Conservation (phyloP, 1,140 invertebrate species). For the Lasioglossum baleicum region DNA sequence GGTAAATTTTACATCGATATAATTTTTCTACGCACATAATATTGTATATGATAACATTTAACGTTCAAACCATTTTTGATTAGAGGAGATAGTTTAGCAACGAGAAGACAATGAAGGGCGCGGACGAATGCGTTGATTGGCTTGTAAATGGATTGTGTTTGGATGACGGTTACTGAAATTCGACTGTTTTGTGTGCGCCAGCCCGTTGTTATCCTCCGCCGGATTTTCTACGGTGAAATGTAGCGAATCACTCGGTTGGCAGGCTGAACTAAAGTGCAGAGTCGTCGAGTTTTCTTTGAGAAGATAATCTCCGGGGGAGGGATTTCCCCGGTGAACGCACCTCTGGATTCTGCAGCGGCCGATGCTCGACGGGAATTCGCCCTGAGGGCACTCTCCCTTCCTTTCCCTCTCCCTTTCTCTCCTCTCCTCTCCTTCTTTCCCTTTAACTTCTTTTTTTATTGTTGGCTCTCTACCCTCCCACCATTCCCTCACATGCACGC, state of each 20-base stretch:
- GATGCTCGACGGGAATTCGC: conserved; percentile 63
- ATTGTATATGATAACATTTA: too few species aligned
- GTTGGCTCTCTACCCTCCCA: conserved; percentile 4
- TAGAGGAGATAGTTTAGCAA: too few species aligned
- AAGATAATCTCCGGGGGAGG: conserved; percentile 44
- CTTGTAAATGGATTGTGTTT: too few species aligned
- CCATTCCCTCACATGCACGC: conserved; percentile 11
- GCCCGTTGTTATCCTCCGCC: too few species aligned
- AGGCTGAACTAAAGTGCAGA: conserved; percentile 5
- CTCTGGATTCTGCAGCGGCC: conserved; percentile 43
- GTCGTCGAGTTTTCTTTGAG: conserved; percentile 36
- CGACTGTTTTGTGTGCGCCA: too few species aligned
- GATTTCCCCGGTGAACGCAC: conserved; percentile 43
- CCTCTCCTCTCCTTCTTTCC: conserved; percentile 30
- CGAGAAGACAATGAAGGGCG: too few species aligned
- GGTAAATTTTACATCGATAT: too few species aligned
- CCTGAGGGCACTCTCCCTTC: conserved; percentile 53
- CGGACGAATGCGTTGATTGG: too few species aligned
- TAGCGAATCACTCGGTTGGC: neutral
- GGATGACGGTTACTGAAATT: too few species aligned
- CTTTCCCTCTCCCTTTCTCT: conserved; percentile 16
- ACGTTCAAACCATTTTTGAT: too few species aligned
- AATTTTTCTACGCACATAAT: too few species aligned
- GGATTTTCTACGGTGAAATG: neutral
- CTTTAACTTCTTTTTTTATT: conserved; percentile 23